These are phyloP conservation scores for Euphydryas editha DNA, from an alignment of 2,888 invertebrate species.

Conservation along the genomic window DNA sequence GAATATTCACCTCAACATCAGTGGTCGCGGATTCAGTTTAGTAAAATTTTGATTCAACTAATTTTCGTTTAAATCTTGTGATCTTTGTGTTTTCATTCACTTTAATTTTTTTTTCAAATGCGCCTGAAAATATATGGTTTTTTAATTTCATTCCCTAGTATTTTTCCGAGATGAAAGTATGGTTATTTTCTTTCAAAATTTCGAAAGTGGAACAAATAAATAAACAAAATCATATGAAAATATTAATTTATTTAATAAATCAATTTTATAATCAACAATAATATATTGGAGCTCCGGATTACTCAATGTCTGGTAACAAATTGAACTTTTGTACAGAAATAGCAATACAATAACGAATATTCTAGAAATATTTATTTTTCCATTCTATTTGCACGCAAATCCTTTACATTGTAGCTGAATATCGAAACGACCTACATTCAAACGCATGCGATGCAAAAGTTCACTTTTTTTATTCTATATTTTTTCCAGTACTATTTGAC, in stretches of 20 bases:
- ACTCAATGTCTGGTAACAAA: slow-evolving; percentile 7
- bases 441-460: slow-evolving; percentile 13
- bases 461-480: slow-evolving; percentile 10
- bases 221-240: neutral
- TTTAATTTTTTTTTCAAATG: too few species aligned
- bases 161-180: too few species aligned
- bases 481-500: slow-evolving; percentile 11
- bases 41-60: too few species aligned
- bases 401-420: slow-evolving; percentile 16
- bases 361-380: slow-evolving; percentile 13
- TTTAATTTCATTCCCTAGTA: too few species aligned
- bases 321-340: slow-evolving; percentile 10
- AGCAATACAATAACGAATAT: slow-evolving; percentile 8
- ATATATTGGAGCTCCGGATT: slow-evolving; percentile 5
- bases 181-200: too few species aligned
- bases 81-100: too few species aligned
- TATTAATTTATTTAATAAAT: neutral
- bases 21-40: too few species aligned
- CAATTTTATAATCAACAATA: neutral
- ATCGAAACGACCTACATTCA: slow-evolving; percentile 12
- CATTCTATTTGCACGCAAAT: slow-evolving; percentile 17
- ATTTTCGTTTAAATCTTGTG: too few species aligned
- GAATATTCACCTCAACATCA: too few species aligned
- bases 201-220: too few species aligned
- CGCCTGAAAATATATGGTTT: too few species aligned